phyloP scores from a whole-genome alignment of 2,888 invertebrate species.

The Linhomoeus sp. region DNA sequence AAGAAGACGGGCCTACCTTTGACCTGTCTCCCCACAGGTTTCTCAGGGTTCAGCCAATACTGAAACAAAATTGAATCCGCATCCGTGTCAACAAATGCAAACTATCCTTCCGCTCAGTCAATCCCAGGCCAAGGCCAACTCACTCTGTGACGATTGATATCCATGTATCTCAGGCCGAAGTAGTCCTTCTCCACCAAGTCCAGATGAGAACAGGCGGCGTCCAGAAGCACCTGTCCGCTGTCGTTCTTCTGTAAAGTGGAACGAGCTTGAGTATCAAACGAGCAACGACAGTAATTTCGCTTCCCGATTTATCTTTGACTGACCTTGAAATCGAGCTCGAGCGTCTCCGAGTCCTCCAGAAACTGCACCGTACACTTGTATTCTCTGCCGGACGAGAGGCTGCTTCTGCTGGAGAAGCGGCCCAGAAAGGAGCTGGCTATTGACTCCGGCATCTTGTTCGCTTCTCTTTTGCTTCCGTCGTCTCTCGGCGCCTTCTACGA shows the following conservation, averaged over 20 bases:
- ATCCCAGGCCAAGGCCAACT: not conserved
- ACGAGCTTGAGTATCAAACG: not conserved
- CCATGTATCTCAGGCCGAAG: constrained; percentile 77
- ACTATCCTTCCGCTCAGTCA: too few relatives aligned
- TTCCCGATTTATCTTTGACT: not conserved
- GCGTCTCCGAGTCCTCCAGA: constrained; percentile 18
- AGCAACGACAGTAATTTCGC: not conserved
- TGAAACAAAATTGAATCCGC: constrained; percentile 37
- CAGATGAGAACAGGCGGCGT: constrained; percentile 69
- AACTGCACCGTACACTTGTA: constrained; percentile 18
- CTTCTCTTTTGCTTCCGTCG: too few relatives aligned
- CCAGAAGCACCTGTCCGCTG: constrained; percentile 60
- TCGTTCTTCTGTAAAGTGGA: constrained; percentile 28
- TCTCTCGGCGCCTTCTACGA: too few relatives aligned
- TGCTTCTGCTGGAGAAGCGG: constrained; percentile 7
- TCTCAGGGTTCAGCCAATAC: constrained; percentile 83
- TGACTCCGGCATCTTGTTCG: constrained; percentile 1
- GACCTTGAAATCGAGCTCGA: constrained; percentile 20
- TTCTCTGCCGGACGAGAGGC: constrained; percentile 11
- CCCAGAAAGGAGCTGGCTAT: constrained; percentile 9
- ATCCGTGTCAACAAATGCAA: too few relatives aligned
- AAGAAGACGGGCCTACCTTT: constrained; percentile 44
- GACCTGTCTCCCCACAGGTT: constrained; percentile 70
- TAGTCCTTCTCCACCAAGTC: constrained; percentile 81
- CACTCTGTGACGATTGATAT: constrained; percentile 66